These are phyloP conservation scores for Apocrypta bakeri DNA, from an alignment of 1,140 invertebrate genomes.

Conservation along the genomic window DNA sequence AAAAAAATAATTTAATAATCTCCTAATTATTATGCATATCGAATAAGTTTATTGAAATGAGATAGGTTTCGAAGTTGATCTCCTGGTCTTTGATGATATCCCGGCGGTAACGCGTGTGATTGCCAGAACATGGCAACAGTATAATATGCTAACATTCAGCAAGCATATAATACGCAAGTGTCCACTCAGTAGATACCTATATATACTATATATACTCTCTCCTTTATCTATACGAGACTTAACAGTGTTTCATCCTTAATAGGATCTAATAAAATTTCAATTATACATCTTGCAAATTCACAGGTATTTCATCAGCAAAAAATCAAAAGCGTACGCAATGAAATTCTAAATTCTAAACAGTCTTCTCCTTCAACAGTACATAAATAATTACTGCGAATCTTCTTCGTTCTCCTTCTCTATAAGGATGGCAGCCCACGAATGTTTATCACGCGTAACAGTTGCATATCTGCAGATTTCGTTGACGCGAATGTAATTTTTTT, in stretches of 20 bases:
- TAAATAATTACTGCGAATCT: not conserved
- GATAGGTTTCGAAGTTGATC: not conserved
- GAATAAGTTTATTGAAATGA: not conserved
- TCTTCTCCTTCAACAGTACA: not conserved
- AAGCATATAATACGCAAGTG: not conserved
- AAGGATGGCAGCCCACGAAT: constrained; percentile 25
- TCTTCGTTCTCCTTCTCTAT: not conserved
- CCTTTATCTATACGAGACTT: not conserved
- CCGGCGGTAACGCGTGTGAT: not conserved
- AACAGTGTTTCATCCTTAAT: not conserved
- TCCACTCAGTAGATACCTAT: not conserved
- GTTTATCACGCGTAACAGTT: constrained; percentile 22
- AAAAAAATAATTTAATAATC: not conserved
- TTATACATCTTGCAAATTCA: not conserved
- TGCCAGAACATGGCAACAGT: not conserved
- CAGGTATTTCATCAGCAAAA: not conserved
- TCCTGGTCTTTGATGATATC: not conserved
- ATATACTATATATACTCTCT: no score
- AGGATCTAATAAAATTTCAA: not conserved
- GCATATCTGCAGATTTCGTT: constrained; percentile 10
- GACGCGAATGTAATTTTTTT: not conserved
- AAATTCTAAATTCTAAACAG: not conserved
- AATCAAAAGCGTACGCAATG: not conserved
- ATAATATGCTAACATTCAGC: not conserved
- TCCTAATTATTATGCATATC: not conserved